Percentiles rank a stretch among this genome's conserved stretches.
Evolutionary conservation across 2,888 invertebrate species (phyloP).

Genomic region (Pocota personata): DNA sequence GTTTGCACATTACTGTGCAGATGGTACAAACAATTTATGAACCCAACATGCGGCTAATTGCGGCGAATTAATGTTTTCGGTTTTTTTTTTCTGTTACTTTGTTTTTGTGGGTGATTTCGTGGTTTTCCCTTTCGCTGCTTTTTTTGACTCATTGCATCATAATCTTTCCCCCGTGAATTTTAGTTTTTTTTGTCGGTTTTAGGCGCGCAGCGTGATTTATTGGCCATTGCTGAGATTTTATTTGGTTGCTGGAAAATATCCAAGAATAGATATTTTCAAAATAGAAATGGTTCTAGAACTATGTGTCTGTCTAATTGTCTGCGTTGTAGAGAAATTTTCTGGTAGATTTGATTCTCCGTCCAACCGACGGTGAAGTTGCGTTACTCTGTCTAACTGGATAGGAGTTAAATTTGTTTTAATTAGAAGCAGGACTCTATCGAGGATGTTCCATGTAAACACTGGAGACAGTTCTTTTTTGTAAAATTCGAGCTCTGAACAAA

Average conservation of each 20-base stretch:
- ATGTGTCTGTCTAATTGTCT: background rate
- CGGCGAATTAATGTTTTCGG: slow-evolving; percentile 38
- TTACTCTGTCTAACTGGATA: background rate
- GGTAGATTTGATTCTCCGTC: background rate
- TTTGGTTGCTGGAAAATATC: slow-evolving; percentile 29
- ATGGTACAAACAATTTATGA: slow-evolving; percentile 41
- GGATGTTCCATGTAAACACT: too few species aligned
- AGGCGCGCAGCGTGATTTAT: slow-evolving; percentile 54
- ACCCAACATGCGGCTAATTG: slow-evolving; percentile 59
- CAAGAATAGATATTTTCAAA: slow-evolving; percentile 48
- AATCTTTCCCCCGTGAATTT: background rate
- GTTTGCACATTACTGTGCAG: slow-evolving; percentile 4
- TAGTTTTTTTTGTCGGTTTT: background rate
- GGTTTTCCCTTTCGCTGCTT: slow-evolving; percentile 25
- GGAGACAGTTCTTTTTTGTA: too few species aligned
- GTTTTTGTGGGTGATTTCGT: slow-evolving; percentile 22
- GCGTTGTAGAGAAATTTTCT: background rate
- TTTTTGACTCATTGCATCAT: slow-evolving; percentile 52
- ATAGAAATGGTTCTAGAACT: slow-evolving; percentile 17
- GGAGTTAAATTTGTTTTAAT: too few species aligned
- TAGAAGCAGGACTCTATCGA: too few species aligned
- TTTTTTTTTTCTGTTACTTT: slow-evolving; percentile 4
- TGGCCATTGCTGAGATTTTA: slow-evolving; percentile 57
- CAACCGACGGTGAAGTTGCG: background rate
- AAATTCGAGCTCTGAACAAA: too few species aligned